These are phyloP conservation scores for Pitta sordida DNA, from an alignment of 2,113 vertebrate genomes.

Conservation along the genomic window DNA sequence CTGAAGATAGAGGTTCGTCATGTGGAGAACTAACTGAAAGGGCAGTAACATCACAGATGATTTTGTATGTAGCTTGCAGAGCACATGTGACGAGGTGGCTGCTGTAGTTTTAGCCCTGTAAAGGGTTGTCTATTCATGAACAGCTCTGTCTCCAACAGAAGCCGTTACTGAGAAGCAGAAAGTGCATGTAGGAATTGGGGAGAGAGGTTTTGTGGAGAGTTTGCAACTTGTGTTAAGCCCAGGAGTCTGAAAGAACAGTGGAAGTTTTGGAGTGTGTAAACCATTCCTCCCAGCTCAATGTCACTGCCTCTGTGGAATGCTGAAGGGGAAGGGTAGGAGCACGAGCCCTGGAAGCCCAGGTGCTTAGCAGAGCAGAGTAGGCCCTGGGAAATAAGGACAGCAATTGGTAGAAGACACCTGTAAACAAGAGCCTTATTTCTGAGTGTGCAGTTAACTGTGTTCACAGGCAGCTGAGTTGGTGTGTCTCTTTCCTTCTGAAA, in stretches of 20 bases:
- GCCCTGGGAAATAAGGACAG: background rate
- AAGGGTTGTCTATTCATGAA: rapidly evolving
- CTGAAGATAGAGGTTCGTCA: too few relatives aligned
- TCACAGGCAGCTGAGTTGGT: rapidly evolving
- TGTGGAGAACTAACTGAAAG: background rate
- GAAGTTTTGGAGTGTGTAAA: rapidly evolving
- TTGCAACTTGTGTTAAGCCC: rapidly evolving
- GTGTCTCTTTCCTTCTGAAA: background rate
- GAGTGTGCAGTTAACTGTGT: background rate
- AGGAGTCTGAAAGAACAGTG: background rate
- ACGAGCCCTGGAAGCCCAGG: background rate
- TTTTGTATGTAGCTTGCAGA: rapidly evolving
- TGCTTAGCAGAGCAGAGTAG: too few relatives aligned
- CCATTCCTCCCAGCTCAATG: rapidly evolving
- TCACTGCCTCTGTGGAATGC: rapidly evolving
- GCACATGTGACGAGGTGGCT: rapidly evolving
- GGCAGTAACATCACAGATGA: background rate
- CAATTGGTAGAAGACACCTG: rapidly evolving
- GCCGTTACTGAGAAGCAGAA: rapidly evolving
- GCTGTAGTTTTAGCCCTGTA: rapidly evolving
- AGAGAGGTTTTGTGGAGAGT: rapidly evolving
- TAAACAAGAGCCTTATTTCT: background rate
- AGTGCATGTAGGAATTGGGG: rapidly evolving
- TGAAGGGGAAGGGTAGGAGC: background rate
- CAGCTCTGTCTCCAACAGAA: rapidly evolving